Evolutionary conservation across 53 echinoderm and acorn worm species (phyloP).

Genomic region (Crossaster papposus): DNA sequence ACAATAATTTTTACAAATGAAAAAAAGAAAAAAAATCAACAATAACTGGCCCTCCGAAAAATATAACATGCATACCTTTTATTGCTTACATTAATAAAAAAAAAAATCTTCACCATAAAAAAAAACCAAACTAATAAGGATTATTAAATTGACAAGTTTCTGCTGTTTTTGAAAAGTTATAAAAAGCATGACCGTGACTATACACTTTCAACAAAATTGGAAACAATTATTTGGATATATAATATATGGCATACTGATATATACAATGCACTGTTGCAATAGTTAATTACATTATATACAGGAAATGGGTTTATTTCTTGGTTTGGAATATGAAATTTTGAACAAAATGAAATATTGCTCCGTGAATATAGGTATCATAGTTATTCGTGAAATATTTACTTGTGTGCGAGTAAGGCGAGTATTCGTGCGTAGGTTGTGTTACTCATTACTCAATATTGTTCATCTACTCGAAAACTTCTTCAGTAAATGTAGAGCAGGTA

Average conservation of each 20-base stretch:
- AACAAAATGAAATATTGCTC: conserved; percentile 39
- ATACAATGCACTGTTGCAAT: conserved; percentile 57
- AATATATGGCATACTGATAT: conserved; percentile 52
- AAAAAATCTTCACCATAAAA: background rate
- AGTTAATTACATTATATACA: conserved; percentile 45
- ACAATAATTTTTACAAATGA: conserved; percentile 54
- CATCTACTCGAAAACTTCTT: no score
- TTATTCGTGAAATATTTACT: background rate
- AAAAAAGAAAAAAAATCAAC: background rate
- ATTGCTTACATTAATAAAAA: background rate
- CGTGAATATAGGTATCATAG: background rate
- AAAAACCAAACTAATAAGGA: background rate
- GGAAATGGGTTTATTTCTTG: background rate
- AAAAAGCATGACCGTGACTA: background rate
- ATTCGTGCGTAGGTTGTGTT: no score
- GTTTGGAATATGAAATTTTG: background rate
- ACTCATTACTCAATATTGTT: no score
- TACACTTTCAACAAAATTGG: background rate
- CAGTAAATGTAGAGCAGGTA: no score
- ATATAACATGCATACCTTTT: conserved; percentile 9
- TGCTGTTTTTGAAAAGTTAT: background rate
- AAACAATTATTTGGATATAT: conserved; percentile 30
- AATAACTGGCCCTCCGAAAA: conserved; percentile 32
- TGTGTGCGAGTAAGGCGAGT: no score
- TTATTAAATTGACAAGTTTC: background rate